These are phyloP conservation scores for Ammodytes dubius DNA, from an alignment of 2,113 vertebrate species.

Conservation along the genomic window DNA sequence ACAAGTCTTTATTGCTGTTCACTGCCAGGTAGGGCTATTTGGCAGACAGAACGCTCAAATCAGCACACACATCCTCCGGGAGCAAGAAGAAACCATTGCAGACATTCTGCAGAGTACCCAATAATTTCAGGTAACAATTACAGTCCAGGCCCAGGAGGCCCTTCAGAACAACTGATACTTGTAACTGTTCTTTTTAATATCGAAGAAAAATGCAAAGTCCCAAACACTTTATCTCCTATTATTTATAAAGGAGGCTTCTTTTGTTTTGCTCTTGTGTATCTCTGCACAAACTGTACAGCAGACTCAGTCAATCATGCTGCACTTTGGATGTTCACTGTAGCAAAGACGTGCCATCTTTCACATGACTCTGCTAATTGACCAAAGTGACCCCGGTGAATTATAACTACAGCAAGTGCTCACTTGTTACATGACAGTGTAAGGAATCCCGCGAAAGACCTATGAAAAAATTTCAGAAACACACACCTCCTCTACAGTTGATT, in stretches of 20 bases:
- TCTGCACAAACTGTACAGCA: constrained; percentile 22
- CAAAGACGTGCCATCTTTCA: constrained; percentile 53
- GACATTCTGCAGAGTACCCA: constrained; percentile 34
- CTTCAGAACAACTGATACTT: constrained; percentile 21
- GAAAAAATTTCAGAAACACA: constrained; percentile 1
- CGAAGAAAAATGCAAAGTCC: constrained; percentile 11
- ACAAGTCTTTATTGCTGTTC: constrained; percentile 37
- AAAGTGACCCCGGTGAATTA: constrained; percentile 46
- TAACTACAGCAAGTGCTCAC: constrained; percentile 24
- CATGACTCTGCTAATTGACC: constrained; percentile 68
- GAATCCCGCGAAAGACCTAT: constrained; percentile 16
- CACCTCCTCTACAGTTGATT: constrained; percentile 4
- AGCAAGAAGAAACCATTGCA: constrained; percentile 38
- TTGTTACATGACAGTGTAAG: constrained; percentile 36
- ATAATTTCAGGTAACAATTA: constrained; percentile 51
- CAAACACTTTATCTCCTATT: not conserved
- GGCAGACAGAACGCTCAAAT: constrained; percentile 40
- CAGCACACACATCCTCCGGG: constrained; percentile 38
- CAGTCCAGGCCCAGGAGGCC: constrained; percentile 1
- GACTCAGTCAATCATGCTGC: constrained; percentile 44
- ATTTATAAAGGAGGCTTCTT: not conserved
- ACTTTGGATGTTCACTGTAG: constrained; percentile 61
- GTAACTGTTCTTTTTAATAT: constrained; percentile 7
- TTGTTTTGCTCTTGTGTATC: constrained; percentile 7
- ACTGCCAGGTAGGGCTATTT: constrained; percentile 49